phyloP scores from a whole-genome alignment of 92 coral and sea anemone genomes.

The Galaxea fascicularis region DNA sequence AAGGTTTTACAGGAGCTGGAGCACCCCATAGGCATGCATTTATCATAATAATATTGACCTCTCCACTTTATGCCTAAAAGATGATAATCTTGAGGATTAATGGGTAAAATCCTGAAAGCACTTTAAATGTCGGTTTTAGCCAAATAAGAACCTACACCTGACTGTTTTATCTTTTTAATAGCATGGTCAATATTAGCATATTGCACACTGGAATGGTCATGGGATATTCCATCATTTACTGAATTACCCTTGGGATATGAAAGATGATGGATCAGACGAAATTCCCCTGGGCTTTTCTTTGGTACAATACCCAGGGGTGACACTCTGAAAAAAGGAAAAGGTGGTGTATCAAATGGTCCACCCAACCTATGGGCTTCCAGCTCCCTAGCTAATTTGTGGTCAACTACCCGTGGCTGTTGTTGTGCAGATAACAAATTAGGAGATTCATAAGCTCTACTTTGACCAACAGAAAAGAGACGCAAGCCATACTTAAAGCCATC shows the following conservation, averaged over 20 bases:
- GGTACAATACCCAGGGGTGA: slow-evolving; percentile 61
- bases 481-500: slow-evolving; percentile 51
- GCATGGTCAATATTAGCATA: slow-evolving; percentile 52
- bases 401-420: slow-evolving; percentile 58
- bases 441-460: slow-evolving; percentile 28
- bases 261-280: slow-evolving; percentile 58
- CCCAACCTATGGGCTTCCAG: slow-evolving; percentile 59
- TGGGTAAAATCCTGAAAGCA: slow-evolving; percentile 41
- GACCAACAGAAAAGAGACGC: slow-evolving; percentile 34
- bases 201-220: slow-evolving; percentile 31
- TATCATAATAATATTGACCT: slow-evolving; percentile 38
- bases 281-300: slow-evolving; percentile 49
- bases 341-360: slow-evolving; percentile 57
- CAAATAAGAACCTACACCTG: slow-evolving; percentile 47
- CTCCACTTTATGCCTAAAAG: slow-evolving; percentile 45
- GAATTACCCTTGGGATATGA: slow-evolving; percentile 61
- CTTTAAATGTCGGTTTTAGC: slow-evolving; percentile 55
- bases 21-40: slow-evolving; percentile 63
- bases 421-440: slow-evolving; percentile 52
- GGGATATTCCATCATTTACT: slow-evolving; percentile 62
- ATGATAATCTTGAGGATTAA: slow-evolving; percentile 41
- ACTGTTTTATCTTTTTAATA: slow-evolving; percentile 5
- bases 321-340: slow-evolving; percentile 41
- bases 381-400: slow-evolving; percentile 49
- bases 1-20: slow-evolving; percentile 56